A percentile compares a stretch with the other conserved stretches of the same genome.
phyloP scores from a whole-genome alignment of 2,113 vertebrate genomes.

The Epinephelus moara region DNA sequence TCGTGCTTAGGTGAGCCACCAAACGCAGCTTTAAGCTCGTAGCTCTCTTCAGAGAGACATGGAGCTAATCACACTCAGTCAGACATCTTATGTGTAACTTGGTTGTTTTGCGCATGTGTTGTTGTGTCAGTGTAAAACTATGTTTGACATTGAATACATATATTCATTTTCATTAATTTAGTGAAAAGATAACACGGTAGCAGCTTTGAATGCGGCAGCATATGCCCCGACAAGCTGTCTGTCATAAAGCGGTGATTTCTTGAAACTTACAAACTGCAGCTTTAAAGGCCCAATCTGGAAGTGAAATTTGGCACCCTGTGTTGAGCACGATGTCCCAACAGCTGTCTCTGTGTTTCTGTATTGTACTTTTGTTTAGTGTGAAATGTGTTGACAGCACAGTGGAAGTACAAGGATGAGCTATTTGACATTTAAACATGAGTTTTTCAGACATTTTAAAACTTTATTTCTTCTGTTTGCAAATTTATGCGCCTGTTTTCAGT shows the following conservation, averaged over 20 bases:
- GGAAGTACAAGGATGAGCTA: constrained; percentile 18
- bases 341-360: constrained; percentile 61
- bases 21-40: constrained; percentile 63
- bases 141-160: constrained; percentile 71
- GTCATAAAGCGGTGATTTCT: constrained; percentile 72
- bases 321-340: constrained; percentile 59
- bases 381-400: constrained; percentile 35
- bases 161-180: constrained; percentile 65
- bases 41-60: constrained; percentile 47
- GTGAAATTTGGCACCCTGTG: constrained; percentile 60
- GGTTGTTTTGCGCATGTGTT: constrained; percentile 70
- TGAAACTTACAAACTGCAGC: constrained; percentile 83
- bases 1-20: constrained; percentile 53
- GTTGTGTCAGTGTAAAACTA: constrained; percentile 65
- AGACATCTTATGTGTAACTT: constrained; percentile 64
- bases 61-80: constrained; percentile 56
- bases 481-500: constrained; percentile 29
- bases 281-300: constrained; percentile 84
- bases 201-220: constrained; percentile 60
- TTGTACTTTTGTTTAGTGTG: constrained; percentile 40
- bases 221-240: constrained; percentile 72
- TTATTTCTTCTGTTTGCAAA: constrained; percentile 40
- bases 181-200: constrained; percentile 59
- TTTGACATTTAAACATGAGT: constrained; percentile 31
- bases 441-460: constrained; percentile 35